Base-by-base conservation (phyloP, 2,888 invertebrate species). In the Pollenia griseotomentosa region DNA sequence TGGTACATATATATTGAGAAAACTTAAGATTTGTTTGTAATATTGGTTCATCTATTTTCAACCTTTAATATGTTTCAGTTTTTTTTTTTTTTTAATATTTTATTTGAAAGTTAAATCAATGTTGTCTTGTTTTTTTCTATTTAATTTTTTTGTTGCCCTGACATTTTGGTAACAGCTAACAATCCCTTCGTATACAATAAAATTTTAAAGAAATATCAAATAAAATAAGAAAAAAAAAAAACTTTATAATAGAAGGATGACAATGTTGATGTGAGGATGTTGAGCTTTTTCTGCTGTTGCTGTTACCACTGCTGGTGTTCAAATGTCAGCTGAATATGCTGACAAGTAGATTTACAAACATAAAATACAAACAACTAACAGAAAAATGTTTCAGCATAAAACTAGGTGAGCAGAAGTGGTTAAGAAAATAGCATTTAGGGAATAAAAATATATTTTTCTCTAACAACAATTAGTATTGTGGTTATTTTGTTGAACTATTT, bases 281-380 rank as follows among this genome's bases (percentile, higher is more conserved):
- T 55, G 42, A 16, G n/a, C 40, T 66, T 48, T 48, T 59, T 44
- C 33, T 59, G 33, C 74, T 59, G 14, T 16, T 57, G 19, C 33
- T 74, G 46, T 42, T 63, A 16, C 3, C 42, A 7, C n/a, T 14
- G 10, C n/a, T 66, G 55, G 44, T 78, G 33, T 77, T 83, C 40
- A 83, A 77, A 68, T 83, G 75, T 82, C 82, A 68, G 68, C 61
- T 82, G 33, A 53, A 44, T 59, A 55, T 75, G 68, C 14, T 82
- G 75, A 82, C 82, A 75, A 82, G 68, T 61, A 16, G 74, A 70
- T 75, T 70, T 55, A 59, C 12, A 44, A 80, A 80, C 33, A 70
- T 0, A 65, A 55, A 53, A 55, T 19, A 3, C 12, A 55, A 48
- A 66, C 11, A 55, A 42, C 11, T 46, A 44, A 71, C 16, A 42